phyloP scores from a whole-genome alignment of 1,140 invertebrate genomes.

The Pogonus chalceus region DNA sequence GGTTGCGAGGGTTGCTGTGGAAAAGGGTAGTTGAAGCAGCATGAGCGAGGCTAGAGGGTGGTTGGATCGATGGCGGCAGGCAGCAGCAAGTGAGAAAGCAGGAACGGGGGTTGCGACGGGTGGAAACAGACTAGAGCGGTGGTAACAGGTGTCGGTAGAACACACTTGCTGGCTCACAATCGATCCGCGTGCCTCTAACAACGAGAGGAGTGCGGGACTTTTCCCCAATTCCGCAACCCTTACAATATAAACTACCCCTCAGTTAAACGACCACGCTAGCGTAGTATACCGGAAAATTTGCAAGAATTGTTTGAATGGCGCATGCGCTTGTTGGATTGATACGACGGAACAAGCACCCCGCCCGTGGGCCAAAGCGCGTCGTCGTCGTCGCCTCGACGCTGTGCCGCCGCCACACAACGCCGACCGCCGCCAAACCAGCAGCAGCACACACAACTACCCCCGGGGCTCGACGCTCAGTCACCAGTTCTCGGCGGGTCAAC shows the following conservation, averaged over 20 bases:
- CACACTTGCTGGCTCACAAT: slow-evolving; percentile 2
- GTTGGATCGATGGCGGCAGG: slow-evolving; percentile 2
- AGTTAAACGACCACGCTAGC: background rate
- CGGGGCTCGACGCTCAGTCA: no score
- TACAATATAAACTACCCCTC: no score
- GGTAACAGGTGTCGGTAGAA: slow-evolving; percentile 34
- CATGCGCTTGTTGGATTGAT: background rate
- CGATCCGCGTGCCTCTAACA: background rate
- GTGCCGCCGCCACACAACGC: slow-evolving; percentile 8
- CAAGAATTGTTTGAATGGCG: background rate
- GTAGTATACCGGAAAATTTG: background rate
- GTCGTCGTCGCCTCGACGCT: background rate
- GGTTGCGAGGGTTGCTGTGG: background rate
- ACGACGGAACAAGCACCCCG: slow-evolving; percentile 1
- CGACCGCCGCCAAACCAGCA: background rate
- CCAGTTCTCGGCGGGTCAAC: no score
- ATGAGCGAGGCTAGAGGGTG: background rate
- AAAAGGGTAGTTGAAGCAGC: background rate
- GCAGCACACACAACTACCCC: background rate
- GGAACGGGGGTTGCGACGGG: background rate
- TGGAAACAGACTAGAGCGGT: slow-evolving; percentile 11
- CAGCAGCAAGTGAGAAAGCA: background rate
- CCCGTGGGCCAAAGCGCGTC: slow-evolving; percentile 1
- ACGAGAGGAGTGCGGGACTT: background rate
- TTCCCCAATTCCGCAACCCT: no score